These are phyloP conservation scores for Eufriesea mexicana DNA, from an alignment of 1,140 invertebrate species.

Conservation along the genomic window DNA sequence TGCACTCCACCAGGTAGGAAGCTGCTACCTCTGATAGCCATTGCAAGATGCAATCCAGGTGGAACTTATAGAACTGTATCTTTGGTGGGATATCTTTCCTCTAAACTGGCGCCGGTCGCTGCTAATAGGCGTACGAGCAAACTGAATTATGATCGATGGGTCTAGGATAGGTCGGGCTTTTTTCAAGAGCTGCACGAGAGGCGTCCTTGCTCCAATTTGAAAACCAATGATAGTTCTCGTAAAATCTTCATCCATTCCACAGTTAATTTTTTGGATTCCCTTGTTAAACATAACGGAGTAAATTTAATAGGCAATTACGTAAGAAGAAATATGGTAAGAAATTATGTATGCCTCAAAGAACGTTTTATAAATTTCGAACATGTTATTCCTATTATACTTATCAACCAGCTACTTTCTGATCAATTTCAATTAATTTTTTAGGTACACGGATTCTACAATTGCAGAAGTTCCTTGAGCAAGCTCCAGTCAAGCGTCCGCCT, in stretches of 20 bases:
- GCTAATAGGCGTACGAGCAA: background rate
- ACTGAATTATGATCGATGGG: background rate
- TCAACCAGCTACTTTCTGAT: background rate
- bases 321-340: too few relatives aligned
- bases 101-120: background rate
- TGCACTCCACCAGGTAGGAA: constrained; percentile 17
- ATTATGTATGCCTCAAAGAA: background rate
- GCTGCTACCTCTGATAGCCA: constrained; percentile 18
- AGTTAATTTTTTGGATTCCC: too few relatives aligned
- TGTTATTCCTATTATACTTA: background rate
- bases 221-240: too few relatives aligned
- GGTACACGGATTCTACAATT: background rate
- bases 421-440: background rate
- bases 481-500: background rate
- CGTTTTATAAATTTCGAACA: background rate
- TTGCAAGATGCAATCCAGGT: constrained; percentile 15
- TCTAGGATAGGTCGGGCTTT: background rate
- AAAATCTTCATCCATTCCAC: too few relatives aligned
- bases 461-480: background rate
- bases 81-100: background rate
- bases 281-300: too few relatives aligned
- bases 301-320: too few relatives aligned
- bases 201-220: background rate
- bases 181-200: background rate
- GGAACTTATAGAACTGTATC: background rate